These are phyloP conservation scores for Pelvicachromis taeniatus DNA, from an alignment of 2,113 vertebrate species.

Conservation along the genomic window DNA sequence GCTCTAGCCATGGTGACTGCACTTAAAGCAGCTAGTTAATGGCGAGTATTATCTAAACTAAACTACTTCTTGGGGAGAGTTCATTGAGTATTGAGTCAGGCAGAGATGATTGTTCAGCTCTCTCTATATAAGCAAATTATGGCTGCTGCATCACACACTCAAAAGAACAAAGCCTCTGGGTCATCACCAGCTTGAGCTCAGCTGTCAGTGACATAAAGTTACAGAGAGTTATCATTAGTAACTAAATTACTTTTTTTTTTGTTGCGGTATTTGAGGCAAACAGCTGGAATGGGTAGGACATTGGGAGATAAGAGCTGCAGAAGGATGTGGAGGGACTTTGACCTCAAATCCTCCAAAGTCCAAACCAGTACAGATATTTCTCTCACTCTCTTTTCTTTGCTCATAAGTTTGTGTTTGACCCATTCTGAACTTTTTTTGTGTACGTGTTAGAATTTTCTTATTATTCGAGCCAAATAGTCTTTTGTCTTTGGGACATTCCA, in stretches of 20 bases:
- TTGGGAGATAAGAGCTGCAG: not conserved
- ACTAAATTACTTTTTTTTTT: no score
- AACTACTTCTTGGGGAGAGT: not conserved
- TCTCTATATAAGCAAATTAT: not conserved
- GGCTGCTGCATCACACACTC: not conserved
- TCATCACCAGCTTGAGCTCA: not conserved
- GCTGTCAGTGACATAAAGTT: not conserved
- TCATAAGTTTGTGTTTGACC: not conserved
- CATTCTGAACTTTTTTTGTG: not conserved
- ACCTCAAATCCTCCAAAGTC: not conserved
- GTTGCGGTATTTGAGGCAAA: not conserved
- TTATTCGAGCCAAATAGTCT: not conserved
- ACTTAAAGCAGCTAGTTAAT: not conserved
- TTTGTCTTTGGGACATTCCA: not conserved
- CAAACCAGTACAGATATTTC: not conserved
- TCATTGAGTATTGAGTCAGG: conserved; percentile 4
- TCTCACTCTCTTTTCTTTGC: not conserved
- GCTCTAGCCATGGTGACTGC: not conserved
- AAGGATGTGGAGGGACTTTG: not conserved
- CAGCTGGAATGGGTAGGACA: not conserved
- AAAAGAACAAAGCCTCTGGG: not conserved
- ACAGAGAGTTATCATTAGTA: no score
- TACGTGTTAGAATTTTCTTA: not conserved
- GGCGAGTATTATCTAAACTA: not conserved
- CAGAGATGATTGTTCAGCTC: not conserved